These are phyloP conservation scores for Exaiptasia diaphana DNA, from an alignment of 64 coral and sea anemone species.

Conservation along the genomic window DNA sequence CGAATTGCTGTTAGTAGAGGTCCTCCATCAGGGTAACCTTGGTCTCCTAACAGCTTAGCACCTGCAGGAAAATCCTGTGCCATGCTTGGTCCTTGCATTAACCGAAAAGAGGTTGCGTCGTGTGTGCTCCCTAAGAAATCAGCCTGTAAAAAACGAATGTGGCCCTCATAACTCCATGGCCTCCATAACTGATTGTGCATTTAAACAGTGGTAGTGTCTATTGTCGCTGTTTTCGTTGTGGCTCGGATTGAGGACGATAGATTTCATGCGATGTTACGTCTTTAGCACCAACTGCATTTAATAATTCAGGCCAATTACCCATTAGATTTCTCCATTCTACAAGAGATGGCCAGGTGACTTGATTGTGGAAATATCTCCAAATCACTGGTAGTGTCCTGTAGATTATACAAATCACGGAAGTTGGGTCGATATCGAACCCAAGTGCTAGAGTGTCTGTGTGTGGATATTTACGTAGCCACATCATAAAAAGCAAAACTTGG, in stretches of 20 bases:
- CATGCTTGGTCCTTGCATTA: conserved; percentile 1
- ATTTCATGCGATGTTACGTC: neutral
- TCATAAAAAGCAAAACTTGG: neutral
- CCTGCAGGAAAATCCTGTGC: neutral
- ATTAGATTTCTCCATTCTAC: neutral
- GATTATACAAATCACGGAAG: neutral
- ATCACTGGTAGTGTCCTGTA: conserved; percentile 6
- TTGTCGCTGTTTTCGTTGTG: neutral
- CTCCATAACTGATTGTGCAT: neutral
- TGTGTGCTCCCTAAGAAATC: conserved; percentile 16
- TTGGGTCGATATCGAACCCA: conserved; percentile 1
- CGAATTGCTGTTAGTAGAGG: neutral
- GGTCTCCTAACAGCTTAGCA: neutral
- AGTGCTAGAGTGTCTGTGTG: neutral
- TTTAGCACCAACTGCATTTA: neutral
- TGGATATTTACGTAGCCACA: conserved; percentile 13
- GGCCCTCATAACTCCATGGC: neutral
- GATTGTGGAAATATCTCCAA: conserved; percentile 14
- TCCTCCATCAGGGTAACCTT: neutral
- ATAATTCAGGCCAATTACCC: conserved; percentile 9
- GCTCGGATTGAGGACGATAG: neutral
- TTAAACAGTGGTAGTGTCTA: neutral
- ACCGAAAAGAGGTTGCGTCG: neutral
- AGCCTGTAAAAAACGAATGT: conserved; percentile 1
- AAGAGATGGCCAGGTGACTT: neutral